Conservation (phyloP, 2,113 vertebrate genomes). For the Xenopus borealis region DNA sequence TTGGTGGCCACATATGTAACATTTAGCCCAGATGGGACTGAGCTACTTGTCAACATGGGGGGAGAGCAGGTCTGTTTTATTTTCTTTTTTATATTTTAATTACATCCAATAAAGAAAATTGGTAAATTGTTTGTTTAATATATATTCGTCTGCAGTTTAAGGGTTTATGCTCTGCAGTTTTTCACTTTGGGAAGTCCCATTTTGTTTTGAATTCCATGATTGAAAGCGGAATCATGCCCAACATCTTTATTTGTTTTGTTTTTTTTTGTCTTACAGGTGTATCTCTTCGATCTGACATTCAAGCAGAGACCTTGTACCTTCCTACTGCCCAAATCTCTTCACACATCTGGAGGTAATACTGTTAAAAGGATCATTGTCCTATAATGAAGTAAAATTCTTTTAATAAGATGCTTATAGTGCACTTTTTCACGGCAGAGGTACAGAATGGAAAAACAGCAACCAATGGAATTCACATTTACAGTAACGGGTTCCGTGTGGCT, state of each 20-base stretch:
- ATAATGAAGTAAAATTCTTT: neutral
- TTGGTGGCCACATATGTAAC: slow-evolving; percentile 95
- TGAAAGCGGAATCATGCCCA: neutral
- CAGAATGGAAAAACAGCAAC: slow-evolving; percentile 85
- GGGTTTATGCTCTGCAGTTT: too few relatives aligned
- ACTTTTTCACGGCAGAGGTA: slow-evolving; percentile 68
- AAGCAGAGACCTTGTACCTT: slow-evolving; percentile 94
- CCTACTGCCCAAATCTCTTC: slow-evolving; percentile 88
- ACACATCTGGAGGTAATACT: slow-evolving; percentile 76
- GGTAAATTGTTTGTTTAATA: too few relatives aligned
- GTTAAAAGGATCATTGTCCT: neutral
- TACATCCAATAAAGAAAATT: too few relatives aligned
- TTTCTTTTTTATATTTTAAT: too few relatives aligned
- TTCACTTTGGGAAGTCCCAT: too few relatives aligned
- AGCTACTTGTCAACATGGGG: slow-evolving; percentile 97
- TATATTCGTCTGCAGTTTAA: too few relatives aligned
- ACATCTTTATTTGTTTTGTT: neutral
- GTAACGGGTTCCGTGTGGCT: slow-evolving; percentile 77
- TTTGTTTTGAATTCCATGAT: too few relatives aligned
- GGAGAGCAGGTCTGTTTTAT: slow-evolving; percentile 85
- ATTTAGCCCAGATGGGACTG: slow-evolving; percentile 95
- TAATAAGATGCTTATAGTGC: neutral
- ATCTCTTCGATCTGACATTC: slow-evolving; percentile 94
- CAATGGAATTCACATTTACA: slow-evolving; percentile 85
- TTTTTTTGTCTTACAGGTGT: slow-evolving; percentile 71